A percentile compares a stretch with the other conserved stretches of the same genome.
phyloP scores from a whole-genome alignment of 2,888 invertebrate genomes.

The Leucophenga maculata region DNA sequence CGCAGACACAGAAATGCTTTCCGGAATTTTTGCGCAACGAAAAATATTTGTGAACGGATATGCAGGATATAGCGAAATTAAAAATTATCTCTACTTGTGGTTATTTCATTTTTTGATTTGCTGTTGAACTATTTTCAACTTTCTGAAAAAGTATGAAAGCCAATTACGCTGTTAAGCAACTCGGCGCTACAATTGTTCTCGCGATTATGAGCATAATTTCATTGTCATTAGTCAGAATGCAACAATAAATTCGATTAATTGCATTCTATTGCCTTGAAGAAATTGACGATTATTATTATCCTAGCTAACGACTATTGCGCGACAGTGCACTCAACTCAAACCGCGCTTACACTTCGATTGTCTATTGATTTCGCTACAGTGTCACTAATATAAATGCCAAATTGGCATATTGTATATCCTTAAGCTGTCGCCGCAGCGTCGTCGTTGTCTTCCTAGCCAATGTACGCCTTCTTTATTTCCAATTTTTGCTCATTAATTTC shows the following conservation, averaged over 20 bases:
- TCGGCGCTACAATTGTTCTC: constrained; percentile 35
- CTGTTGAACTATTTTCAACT: too few relatives aligned
- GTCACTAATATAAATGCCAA: constrained; percentile 49
- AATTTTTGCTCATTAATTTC: constrained; percentile 64
- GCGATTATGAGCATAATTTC: constrained; percentile 14
- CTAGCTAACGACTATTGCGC: neutral
- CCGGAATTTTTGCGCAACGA: neutral
- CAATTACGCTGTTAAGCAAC: neutral
- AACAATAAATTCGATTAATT: constrained; percentile 65
- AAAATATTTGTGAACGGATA: constrained; percentile 28
- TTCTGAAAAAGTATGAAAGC: constrained; percentile 27
- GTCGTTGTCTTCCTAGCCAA: neutral
- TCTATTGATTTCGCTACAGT: neutral
- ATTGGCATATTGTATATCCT: constrained; percentile 51
- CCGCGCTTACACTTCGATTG: neutral
- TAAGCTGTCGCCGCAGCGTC: constrained; percentile 34
- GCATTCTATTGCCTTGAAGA: constrained; percentile 57
- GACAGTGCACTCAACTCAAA: constrained; percentile 28
- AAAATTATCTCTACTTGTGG: too few relatives aligned
- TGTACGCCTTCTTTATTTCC: constrained; percentile 45
- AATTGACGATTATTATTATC: neutral
- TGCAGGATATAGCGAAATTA: too few relatives aligned
- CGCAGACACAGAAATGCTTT: too few relatives aligned
- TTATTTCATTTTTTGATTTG: too few relatives aligned
- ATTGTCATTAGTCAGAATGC: constrained; percentile 45